Percentiles rank a stretch among this genome's conserved stretches.
These are phyloP conservation scores for Nothobranchius furzeri DNA, from an alignment of 2,113 vertebrate species.

Conservation along the genomic window DNA sequence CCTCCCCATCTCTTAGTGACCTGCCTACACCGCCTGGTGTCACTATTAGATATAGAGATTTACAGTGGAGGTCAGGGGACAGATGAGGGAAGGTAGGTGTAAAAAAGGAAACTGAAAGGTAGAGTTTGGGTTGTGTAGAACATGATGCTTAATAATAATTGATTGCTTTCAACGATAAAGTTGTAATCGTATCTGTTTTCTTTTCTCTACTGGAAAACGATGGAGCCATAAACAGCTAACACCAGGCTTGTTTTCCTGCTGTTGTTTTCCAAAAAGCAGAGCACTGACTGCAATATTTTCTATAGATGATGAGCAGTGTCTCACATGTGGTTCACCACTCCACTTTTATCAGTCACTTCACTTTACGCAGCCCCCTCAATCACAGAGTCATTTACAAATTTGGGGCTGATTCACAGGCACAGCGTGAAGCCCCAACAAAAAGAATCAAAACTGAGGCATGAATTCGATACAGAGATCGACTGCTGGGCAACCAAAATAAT, in stretches of 20 bases:
- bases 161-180: conserved; percentile 16
- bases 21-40: conserved; percentile 65
- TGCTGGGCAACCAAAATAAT: conserved; percentile 30
- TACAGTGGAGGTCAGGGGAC: conserved; percentile 49
- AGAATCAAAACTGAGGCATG: conserved; percentile 20
- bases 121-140: conserved; percentile 5
- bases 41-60: conserved; percentile 58
- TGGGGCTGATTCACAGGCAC: conserved; percentile 45
- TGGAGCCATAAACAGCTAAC: background rate
- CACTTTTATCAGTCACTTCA: conserved; percentile 23
- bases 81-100: conserved; percentile 7
- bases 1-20: conserved; percentile 35
- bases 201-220: conserved; percentile 8
- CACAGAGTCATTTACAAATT: conserved; percentile 45
- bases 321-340: conserved; percentile 11
- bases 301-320: conserved; percentile 7
- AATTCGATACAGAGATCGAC: conserved; percentile 22
- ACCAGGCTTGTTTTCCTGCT: conserved; percentile 5
- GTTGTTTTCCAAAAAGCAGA: conserved; percentile 14
- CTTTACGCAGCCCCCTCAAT: conserved; percentile 17
- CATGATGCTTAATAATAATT: background rate
- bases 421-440: conserved; percentile 21
- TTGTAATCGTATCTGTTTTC: conserved; percentile 22
- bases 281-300: conserved; percentile 11
- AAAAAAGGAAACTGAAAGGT: background rate